Evolutionary conservation across 2,797 vertebrate species (phyloP).

Genomic region (Tapera naevia): DNA sequence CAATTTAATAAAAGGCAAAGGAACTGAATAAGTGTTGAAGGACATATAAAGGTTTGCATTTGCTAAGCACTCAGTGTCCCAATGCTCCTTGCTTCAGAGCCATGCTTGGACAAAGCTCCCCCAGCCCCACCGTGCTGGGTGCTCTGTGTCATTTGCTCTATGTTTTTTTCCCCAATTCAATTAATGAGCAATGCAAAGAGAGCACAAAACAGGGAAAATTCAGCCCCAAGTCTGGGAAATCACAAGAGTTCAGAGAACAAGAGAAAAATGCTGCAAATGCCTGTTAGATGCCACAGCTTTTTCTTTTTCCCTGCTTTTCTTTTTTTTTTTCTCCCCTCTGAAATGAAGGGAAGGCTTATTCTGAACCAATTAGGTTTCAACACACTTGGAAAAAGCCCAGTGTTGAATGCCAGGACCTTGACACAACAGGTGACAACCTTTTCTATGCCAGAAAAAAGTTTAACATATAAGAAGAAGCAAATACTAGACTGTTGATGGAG

Average conservation of each 20-base stretch:
- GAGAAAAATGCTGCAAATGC: slow-evolving; percentile 10
- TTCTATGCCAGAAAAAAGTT: slow-evolving; percentile 46
- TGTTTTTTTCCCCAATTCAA: not conserved
- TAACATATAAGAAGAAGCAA: slow-evolving; percentile 55
- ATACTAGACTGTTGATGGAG: slow-evolving; percentile 61
- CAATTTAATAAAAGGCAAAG: not conserved
- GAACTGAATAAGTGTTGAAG: not conserved
- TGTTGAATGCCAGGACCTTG: slow-evolving; percentile 22
- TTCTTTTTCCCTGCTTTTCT: not conserved
- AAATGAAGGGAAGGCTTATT: slow-evolving; percentile 1
- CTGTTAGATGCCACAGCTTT: slow-evolving; percentile 16
- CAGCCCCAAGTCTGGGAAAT: not conserved
- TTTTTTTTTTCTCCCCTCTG: not conserved
- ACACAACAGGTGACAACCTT: slow-evolving; percentile 48
- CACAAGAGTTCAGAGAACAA: not conserved
- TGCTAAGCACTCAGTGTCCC: not conserved
- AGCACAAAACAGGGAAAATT: not conserved
- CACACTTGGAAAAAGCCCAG: slow-evolving; percentile 47
- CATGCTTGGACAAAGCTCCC: not conserved
- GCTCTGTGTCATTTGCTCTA: not conserved
- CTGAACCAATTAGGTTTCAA: slow-evolving; percentile 2
- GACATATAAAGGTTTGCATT: not conserved
- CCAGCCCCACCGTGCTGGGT: not conserved
- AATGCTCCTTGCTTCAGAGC: accelerated
- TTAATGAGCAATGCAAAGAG: not conserved